Conservation (phyloP, 2,113 vertebrate species). For the Camelus bactrianus region DNA sequence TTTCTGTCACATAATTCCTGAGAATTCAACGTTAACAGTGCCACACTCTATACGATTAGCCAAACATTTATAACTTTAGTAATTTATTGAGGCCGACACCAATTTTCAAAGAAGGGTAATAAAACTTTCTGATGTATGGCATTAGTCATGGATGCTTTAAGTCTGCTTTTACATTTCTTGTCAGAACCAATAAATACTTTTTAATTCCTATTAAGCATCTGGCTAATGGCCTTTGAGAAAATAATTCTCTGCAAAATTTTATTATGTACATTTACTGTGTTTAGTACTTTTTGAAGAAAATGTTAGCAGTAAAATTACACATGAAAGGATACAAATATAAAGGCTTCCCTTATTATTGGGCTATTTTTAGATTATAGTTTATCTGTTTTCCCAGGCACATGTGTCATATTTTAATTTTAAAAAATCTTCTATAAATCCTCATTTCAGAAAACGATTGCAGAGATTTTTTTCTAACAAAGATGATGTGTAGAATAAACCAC, state of each 20-base stretch:
- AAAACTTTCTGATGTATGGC: constrained; percentile 68
- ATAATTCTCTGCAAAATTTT: constrained; percentile 43
- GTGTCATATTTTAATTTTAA: background rate
- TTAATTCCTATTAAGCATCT: constrained; percentile 68
- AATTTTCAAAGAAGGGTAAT: constrained; percentile 71
- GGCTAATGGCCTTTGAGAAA: constrained; percentile 58
- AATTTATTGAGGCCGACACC: constrained; percentile 70
- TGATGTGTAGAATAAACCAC: background rate
- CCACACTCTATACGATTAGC: constrained; percentile 29
- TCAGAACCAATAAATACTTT: constrained; percentile 75
- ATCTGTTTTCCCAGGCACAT: background rate
- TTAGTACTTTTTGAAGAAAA: constrained; percentile 56
- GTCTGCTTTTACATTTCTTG: constrained; percentile 74
- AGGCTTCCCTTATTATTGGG: background rate
- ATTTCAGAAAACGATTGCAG: background rate
- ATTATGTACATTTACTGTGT: constrained; percentile 46
- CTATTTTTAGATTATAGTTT: background rate
- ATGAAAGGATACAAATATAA: background rate
- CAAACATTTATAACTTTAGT: constrained; percentile 57
- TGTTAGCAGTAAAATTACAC: constrained; percentile 11
- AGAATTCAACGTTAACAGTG: background rate
- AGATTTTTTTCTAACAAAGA: background rate
- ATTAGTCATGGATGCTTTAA: constrained; percentile 66
- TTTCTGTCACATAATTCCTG: constrained; percentile 45
- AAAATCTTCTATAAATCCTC: background rate